Base-by-base conservation (phyloP, 2,888 invertebrate species). In the Sisyra nigra region DNA sequence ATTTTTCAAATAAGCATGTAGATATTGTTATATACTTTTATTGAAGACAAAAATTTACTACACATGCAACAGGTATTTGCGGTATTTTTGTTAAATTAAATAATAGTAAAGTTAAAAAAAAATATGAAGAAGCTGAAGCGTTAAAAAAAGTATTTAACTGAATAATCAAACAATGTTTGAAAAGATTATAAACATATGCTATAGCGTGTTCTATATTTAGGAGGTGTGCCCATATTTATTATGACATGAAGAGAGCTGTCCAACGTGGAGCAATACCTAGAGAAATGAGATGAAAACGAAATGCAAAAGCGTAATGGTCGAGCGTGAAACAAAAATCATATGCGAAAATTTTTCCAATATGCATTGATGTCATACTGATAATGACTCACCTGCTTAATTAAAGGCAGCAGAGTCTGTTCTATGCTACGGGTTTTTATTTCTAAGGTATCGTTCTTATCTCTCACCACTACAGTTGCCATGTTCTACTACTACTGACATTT, bases 401-500 rank as follows among this genome's bases (percentile, higher is more conserved):
- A 77, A 55, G 92, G 92, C 61, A 91, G 80, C 57, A 92, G 76
- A 55, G 89, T 89, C 69, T 85, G 84, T 71, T 92, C 92, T 68
- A 92, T 85, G 67, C 89, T 89, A 74, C 83, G 85, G 57, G 89
- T 91, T 68, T 84, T 83, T 63, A 92, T 89, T 71, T 87, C 86
- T 65, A 86, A 65, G 63, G 63, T 65, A 59, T 67, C 67, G 63
- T 62, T 66, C 60, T 68, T 68, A 64, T 66, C 64, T 62, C 17
- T 35, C 19, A 66, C 62, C 62, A 66, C 67, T 65, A 66, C 65
- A 62, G 63, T 68, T 67, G 68, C 68, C 68, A 68, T 69, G 66
- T 67, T 63, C 62, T 61, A 61, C 19, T 19, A 37, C 42, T 40
- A 41, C 42, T 46, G 46, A 46, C 48, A 43, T 43, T 42, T 14